Evolutionary conservation across 2,888 invertebrate species (phyloP).

Genomic region (Boloria selene): DNA sequence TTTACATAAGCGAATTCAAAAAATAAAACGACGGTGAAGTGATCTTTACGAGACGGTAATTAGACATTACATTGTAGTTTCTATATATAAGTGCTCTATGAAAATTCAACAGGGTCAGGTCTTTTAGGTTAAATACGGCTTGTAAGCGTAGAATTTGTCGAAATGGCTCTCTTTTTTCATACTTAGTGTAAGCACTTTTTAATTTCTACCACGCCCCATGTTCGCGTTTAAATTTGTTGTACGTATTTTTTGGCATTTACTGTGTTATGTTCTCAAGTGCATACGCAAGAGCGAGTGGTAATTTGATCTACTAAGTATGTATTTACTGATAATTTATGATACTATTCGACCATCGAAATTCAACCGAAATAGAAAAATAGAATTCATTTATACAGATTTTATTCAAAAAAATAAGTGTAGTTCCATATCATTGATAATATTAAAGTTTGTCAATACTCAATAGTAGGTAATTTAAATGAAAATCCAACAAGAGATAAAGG

Average conservation of each 20-base stretch:
- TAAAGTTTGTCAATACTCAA: no score
- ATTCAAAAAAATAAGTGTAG: no score
- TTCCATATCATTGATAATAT: no score
- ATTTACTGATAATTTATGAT: background rate
- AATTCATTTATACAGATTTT: no score
- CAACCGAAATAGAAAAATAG: no score
- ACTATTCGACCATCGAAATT: no score
- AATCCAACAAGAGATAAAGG: no score
- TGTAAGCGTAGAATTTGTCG: constrained; percentile 36
- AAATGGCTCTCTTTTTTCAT: constrained; percentile 33
- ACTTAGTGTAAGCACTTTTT: constrained; percentile 30
- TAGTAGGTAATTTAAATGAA: no score
- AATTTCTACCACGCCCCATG: constrained; percentile 28
- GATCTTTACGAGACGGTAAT: background rate
- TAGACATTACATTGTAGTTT: background rate
- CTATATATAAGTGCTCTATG: constrained; percentile 19
- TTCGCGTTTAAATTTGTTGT: constrained; percentile 7
- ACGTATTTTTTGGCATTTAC: background rate
- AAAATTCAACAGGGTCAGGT: constrained; percentile 23
- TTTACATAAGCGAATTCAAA: background rate
- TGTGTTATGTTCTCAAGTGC: background rate
- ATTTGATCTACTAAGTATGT: background rate
- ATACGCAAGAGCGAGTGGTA: background rate
- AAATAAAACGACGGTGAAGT: background rate
- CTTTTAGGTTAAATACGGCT: constrained; percentile 38